phyloP scores from a whole-genome alignment of 2,113 vertebrate species.

The Lepisosteus oculatus region DNA sequence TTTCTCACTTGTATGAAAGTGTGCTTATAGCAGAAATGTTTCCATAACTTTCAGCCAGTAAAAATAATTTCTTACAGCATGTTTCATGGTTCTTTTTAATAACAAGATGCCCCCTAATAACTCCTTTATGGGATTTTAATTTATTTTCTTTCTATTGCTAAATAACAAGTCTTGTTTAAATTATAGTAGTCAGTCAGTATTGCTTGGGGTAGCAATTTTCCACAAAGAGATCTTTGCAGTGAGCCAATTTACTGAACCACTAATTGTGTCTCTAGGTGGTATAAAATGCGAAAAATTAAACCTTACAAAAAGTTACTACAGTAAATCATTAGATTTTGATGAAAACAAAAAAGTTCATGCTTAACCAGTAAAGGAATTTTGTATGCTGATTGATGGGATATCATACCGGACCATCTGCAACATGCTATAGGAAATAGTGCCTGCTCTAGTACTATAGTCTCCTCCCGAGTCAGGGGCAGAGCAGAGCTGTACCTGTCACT shows the following conservation, averaged over 20 bases:
- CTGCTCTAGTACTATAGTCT: too few relatives aligned
- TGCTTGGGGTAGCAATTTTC: conserved; percentile 27
- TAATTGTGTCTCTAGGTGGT: conserved; percentile 14
- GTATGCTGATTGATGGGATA: too few relatives aligned
- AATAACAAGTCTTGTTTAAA: conserved; percentile 34
- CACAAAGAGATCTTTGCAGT: conserved; percentile 43
- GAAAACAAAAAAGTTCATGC: background rate
- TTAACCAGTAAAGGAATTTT: too few relatives aligned
- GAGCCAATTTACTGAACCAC: conserved; percentile 29
- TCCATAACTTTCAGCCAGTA: conserved; percentile 34
- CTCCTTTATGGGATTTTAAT: conserved; percentile 33
- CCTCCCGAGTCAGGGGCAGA: too few relatives aligned
- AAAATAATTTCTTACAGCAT: conserved; percentile 28
- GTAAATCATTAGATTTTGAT: conserved; percentile 7
- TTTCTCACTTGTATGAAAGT: conserved; percentile 21
- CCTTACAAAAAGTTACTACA: conserved; percentile 4
- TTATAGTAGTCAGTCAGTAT: conserved; percentile 20
- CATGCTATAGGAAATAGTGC: too few relatives aligned
- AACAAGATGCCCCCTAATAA: conserved; percentile 19
- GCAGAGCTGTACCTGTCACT: too few relatives aligned
- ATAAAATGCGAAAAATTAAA: too few relatives aligned
- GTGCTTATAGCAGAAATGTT: conserved; percentile 26
- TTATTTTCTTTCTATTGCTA: conserved; percentile 28
- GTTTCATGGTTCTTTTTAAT: conserved; percentile 21
- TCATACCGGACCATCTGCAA: too few relatives aligned